Evolutionary conservation across 2,113 vertebrate species (phyloP).

Genomic region (Catagonus wagneri): DNA sequence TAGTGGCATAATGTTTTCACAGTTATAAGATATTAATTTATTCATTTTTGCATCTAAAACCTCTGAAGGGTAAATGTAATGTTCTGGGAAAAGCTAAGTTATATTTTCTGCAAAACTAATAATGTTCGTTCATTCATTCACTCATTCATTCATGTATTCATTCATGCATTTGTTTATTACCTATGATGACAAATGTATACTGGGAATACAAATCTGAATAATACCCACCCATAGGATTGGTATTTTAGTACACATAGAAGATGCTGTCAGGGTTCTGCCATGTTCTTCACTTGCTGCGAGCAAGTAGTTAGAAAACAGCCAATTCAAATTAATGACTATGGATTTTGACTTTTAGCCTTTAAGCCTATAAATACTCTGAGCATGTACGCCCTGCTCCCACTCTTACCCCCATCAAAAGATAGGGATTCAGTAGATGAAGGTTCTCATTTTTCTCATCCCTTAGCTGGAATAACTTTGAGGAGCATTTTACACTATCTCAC

Average conservation of each 20-base stretch:
- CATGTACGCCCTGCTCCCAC: accelerated
- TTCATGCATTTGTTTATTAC: background rate
- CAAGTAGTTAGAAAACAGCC: background rate
- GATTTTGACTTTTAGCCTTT: background rate
- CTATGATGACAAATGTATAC: background rate
- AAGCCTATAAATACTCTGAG: background rate
- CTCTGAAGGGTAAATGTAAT: background rate
- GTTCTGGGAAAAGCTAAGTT: background rate
- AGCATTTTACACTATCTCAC: background rate
- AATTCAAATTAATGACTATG: background rate
- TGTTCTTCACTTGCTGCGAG: background rate
- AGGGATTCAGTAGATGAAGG: background rate
- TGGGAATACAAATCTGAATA: background rate
- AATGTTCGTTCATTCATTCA: background rate
- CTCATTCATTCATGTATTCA: background rate
- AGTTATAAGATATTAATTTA: background rate
- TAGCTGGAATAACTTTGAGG: background rate
- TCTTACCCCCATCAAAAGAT: background rate
- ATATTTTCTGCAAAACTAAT: background rate
- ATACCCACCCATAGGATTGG: background rate
- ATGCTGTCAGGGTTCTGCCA: background rate
- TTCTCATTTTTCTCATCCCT: background rate
- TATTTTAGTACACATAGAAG: background rate
- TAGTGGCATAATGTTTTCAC: background rate
- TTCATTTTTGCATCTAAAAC: background rate